Evolutionary conservation across 2,113 vertebrate species (phyloP).

Genomic region (Neodontobutis hainanensis): DNA sequence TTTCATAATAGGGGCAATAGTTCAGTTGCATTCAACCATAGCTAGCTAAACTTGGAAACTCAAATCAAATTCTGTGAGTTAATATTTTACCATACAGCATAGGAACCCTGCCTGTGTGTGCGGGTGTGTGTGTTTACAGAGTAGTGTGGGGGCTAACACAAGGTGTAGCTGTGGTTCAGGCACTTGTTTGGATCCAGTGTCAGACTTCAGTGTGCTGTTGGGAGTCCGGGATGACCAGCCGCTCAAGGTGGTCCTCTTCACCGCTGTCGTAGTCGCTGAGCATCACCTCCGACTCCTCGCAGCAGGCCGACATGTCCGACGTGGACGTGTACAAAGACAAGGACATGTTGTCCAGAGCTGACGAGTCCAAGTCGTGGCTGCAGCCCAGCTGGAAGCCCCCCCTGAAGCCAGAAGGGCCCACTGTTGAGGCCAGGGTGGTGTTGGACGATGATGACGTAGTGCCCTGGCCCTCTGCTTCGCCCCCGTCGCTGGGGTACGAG

Average conservation of each 20-base stretch:
- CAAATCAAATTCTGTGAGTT: background rate
- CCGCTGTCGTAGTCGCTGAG: conserved; percentile 98
- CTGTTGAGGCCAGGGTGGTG: conserved; percentile 65
- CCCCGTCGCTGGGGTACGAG: conserved; percentile 84
- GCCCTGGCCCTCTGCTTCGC: conserved; percentile 80
- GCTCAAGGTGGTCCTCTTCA: conserved; percentile 88
- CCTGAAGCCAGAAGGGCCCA: conserved; percentile 77
- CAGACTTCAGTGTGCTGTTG: conserved; percentile 98
- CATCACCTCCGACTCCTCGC: conserved; percentile 93
- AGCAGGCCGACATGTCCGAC: conserved; percentile 96
- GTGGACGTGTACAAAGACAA: conserved; percentile 91
- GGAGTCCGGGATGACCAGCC: conserved; percentile 86
- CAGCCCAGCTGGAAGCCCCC: conserved; percentile 84
- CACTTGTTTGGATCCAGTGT: conserved; percentile 91
- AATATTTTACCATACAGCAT: conserved; percentile 21
- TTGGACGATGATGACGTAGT: conserved; percentile 51
- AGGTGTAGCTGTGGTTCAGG: conserved; percentile 83
- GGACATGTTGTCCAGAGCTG: conserved; percentile 87
- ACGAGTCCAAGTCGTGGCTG: conserved; percentile 84
- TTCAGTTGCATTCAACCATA: too few relatives aligned
- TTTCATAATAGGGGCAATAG: background rate
- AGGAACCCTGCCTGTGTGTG: background rate
- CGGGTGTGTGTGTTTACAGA: conserved; percentile 28
- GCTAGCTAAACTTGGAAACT: background rate
- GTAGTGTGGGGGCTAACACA: conserved; percentile 40